Conservation (phyloP, 1,140 invertebrate species). For the Zaprionus taronus region DNA sequence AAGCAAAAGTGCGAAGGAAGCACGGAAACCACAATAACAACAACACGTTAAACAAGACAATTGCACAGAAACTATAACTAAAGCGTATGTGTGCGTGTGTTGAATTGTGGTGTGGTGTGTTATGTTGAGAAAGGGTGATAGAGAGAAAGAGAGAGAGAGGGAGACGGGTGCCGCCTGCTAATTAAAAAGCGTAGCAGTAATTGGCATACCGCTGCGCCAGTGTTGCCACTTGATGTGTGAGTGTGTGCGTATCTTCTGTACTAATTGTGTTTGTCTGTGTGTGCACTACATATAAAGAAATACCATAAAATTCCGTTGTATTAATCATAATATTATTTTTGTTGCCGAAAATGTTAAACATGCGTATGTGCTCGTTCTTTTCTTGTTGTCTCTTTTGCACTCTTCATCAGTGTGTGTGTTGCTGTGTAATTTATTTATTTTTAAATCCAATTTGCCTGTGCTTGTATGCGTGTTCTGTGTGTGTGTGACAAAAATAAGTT, state of each 20-base stretch:
- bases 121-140: slow-evolving; percentile 3
- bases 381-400: slow-evolving; percentile 11
- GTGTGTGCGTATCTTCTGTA: slow-evolving; percentile 30
- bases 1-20: slow-evolving; percentile 50
- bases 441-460: slow-evolving; percentile 68
- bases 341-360: slow-evolving; percentile 53
- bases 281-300: slow-evolving; percentile 33
- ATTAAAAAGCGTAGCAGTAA: slow-evolving; percentile 80
- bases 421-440: slow-evolving; percentile 83
- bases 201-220: slow-evolving; percentile 68
- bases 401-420: slow-evolving; percentile 21
- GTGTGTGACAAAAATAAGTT: slow-evolving; percentile 73
- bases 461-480: slow-evolving; percentile 17
- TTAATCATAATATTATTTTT: slow-evolving; percentile 79
- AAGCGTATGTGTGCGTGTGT: slow-evolving; percentile 18
- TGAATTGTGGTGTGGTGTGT: slow-evolving; percentile 8
- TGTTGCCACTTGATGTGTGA: slow-evolving; percentile 54
- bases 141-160: slow-evolving; percentile 11
- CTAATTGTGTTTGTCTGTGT: background rate
- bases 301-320: slow-evolving; percentile 58
- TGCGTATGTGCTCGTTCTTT: slow-evolving; percentile 11
- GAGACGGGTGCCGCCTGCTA: slow-evolving; percentile 47
- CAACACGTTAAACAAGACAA: slow-evolving; percentile 44
- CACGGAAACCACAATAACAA: slow-evolving; percentile 40
- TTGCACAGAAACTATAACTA: slow-evolving; percentile 44